These are phyloP conservation scores for Sclerodermus sp. DNA, from an alignment of 2,888 invertebrate species.

Conservation along the genomic window DNA sequence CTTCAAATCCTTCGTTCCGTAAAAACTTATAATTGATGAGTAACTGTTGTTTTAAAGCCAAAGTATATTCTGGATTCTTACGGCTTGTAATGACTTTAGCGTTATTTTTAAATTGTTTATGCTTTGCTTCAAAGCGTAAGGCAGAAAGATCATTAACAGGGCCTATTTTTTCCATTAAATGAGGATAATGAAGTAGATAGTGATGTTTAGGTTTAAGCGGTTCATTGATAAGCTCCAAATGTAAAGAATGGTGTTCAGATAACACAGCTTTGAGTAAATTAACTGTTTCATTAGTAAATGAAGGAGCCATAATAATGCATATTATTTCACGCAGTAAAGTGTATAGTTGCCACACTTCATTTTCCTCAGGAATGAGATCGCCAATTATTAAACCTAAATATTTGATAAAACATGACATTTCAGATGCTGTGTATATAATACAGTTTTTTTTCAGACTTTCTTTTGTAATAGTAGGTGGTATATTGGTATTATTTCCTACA, in stretches of 20 bases:
- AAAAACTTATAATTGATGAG: no score
- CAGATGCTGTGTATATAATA: constrained; percentile 7
- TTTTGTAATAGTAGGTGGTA: not conserved
- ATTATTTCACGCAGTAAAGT: constrained; percentile 4
- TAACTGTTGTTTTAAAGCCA: constrained; percentile 6
- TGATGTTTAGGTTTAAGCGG: constrained; percentile 11
- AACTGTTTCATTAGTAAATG: not conserved
- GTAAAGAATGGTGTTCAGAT: constrained; percentile 8
- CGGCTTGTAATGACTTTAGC: constrained; percentile 11
- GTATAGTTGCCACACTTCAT: constrained; percentile 2
- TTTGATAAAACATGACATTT: constrained; percentile 5
- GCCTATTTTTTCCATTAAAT: constrained; percentile 10
- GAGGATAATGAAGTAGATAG: constrained; percentile 14
- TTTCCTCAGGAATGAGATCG: constrained; percentile 5
- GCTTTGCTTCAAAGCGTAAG: constrained; percentile 22
- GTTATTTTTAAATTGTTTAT: constrained; percentile 15
- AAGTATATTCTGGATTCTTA: constrained; percentile 7
- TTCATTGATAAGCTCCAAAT: constrained; percentile 8
- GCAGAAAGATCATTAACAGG: constrained; percentile 18
- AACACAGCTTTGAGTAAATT: constrained; percentile 1
- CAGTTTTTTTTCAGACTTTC: not conserved
- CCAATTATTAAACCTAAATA: constrained; percentile 5
- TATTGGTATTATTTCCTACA: not conserved
- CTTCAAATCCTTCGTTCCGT: no score
- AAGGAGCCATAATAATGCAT: constrained; percentile 1